Percentiles rank a stretch among this genome's conserved stretches.
These are phyloP conservation scores for Drosophila lacicola DNA, from an alignment of 2,888 invertebrate genomes.

Conservation along the genomic window DNA sequence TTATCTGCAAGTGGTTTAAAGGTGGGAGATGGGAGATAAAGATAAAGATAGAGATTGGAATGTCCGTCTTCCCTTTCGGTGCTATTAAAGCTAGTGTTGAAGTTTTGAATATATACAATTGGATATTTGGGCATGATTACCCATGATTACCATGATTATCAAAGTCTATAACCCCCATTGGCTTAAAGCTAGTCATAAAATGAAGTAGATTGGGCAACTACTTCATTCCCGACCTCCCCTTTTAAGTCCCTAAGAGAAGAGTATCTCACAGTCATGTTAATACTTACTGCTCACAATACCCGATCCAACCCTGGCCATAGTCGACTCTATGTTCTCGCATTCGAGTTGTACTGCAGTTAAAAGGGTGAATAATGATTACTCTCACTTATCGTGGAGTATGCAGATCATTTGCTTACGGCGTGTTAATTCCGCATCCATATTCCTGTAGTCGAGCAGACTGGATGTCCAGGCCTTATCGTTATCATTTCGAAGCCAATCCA, in stretches of 20 bases:
- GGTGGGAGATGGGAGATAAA: background rate
- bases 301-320: constrained; percentile 1
- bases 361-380: background rate
- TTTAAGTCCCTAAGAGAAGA: too few species aligned
- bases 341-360: constrained; percentile 30
- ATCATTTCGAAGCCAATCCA: background rate
- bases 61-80: too few species aligned
- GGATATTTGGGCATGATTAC: too few species aligned
- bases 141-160: too few species aligned
- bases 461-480: constrained; percentile 13
- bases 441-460: constrained; percentile 20
- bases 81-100: too few species aligned
- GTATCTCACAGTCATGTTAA: too few species aligned
- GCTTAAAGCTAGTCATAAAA: too few species aligned
- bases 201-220: too few species aligned
- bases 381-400: background rate
- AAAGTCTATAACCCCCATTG: too few species aligned
- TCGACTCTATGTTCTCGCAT: constrained; percentile 10
- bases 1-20: constrained; percentile 9
- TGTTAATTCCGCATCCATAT: constrained; percentile 22
- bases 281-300: constrained; percentile 7
- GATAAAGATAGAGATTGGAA: too few species aligned
- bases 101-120: too few species aligned
- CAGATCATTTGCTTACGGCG: constrained; percentile 18
- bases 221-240: too few species aligned